Conservation (phyloP, 1,140 invertebrate genomes). For the Ephestia elutella region DNA sequence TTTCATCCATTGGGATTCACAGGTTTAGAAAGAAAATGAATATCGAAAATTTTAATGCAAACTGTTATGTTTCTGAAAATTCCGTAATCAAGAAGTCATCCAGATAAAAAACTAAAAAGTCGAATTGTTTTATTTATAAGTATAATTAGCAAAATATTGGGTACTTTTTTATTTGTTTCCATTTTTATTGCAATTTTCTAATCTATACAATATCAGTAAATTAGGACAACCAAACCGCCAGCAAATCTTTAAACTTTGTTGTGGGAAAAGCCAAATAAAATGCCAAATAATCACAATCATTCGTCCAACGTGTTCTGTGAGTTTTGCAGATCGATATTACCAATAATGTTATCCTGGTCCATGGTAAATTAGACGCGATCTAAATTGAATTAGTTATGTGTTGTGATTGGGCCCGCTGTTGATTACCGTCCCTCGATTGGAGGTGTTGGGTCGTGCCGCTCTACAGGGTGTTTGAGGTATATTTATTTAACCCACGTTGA, state of each 20-base stretch:
- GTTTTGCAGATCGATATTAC: background rate
- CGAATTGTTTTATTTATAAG: too few relatives aligned
- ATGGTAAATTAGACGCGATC: background rate
- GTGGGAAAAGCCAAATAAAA: too few relatives aligned
- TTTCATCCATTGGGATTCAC: background rate
- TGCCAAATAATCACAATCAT: too few relatives aligned
- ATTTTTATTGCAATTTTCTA: too few relatives aligned
- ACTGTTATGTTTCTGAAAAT: constrained; percentile 10
- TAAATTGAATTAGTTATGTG: constrained; percentile 30
- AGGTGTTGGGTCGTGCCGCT: background rate
- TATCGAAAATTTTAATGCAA: constrained; percentile 5
- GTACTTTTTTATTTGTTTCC: too few relatives aligned
- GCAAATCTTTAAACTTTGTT: too few relatives aligned
- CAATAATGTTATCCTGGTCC: constrained; percentile 4
- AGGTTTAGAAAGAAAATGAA: background rate
- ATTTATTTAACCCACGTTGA: too few relatives aligned
- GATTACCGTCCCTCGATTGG: background rate
- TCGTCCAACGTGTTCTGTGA: background rate
- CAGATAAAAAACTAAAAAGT: too few relatives aligned
- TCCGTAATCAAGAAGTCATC: background rate
- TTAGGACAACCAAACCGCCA: too few relatives aligned
- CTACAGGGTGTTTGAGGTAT: too few relatives aligned
- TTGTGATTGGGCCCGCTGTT: constrained; percentile 20
- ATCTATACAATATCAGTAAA: too few relatives aligned
- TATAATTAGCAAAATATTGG: too few relatives aligned